Conservation (phyloP, 1,140 invertebrate genomes). For the Triops cancriformis region DNA sequence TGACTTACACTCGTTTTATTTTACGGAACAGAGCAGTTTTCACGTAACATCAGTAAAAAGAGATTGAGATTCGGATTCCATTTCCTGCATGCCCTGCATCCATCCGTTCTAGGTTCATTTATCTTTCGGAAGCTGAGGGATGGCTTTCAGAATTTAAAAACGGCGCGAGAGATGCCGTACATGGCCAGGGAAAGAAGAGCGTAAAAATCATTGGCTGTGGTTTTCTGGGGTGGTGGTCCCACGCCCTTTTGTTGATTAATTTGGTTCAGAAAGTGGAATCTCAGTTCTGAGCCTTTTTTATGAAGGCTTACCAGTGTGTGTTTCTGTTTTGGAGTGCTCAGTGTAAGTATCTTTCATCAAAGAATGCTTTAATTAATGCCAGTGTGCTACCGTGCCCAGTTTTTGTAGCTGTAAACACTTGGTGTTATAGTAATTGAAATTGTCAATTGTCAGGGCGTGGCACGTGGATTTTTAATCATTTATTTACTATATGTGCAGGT, state of each 20-base stretch:
- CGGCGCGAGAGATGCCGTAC: neutral
- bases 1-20: too few relatives aligned
- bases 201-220: slow-evolving; percentile 5
- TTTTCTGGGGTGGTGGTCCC: neutral
- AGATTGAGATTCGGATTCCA: too few relatives aligned
- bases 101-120: too few relatives aligned
- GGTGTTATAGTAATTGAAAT: neutral
- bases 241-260: slow-evolving; percentile 14
- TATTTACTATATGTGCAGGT: neutral
- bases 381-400: neutral
- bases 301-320: neutral
- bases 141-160: neutral
- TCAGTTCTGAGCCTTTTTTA: neutral
- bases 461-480: neutral
- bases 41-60: too few relatives aligned
- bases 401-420: neutral
- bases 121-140: too few relatives aligned
- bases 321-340: neutral
- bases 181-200: neutral
- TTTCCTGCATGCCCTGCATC: too few relatives aligned
- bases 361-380: neutral
- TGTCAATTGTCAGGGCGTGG: slow-evolving; percentile 4
- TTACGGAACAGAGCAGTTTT: too few relatives aligned
- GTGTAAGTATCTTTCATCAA: neutral
- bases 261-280: neutral